Evolutionary conservation across 2,113 vertebrate genomes (phyloP).

Genomic region (Pteronura brasiliensis): DNA sequence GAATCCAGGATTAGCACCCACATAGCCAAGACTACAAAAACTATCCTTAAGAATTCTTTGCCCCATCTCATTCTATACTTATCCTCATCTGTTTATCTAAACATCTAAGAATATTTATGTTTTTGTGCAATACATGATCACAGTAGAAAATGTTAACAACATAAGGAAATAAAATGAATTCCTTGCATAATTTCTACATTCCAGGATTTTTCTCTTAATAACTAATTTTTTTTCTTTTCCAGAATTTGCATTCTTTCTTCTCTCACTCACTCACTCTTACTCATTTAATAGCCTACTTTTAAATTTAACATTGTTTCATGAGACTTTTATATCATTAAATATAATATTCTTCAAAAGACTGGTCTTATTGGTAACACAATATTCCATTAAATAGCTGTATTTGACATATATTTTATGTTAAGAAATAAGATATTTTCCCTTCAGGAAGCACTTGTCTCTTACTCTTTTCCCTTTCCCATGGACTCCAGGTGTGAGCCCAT

Average conservation of each 20-base stretch:
- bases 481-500: not conserved
- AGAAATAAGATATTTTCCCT: conserved; percentile 31
- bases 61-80: not conserved
- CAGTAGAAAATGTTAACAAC: not conserved
- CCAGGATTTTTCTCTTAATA: not conserved
- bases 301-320: not conserved
- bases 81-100: not conserved
- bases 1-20: not conserved
- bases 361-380: not conserved
- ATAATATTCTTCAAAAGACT: conserved; percentile 5
- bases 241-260: not conserved
- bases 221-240: not conserved
- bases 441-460: not conserved
- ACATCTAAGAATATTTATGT: not conserved
- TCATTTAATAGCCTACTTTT: conserved; percentile 5
- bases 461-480: not conserved
- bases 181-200: not conserved
- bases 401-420: conserved; percentile 3
- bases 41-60: not conserved
- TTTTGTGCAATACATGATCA: not conserved
- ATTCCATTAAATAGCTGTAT: not conserved
- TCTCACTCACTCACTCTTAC: not conserved
- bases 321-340: not conserved
- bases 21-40: not conserved
- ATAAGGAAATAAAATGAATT: not conserved